These are phyloP conservation scores for Isotomurus palustris DNA, from an alignment of 2,888 invertebrate genomes.

Conservation along the genomic window DNA sequence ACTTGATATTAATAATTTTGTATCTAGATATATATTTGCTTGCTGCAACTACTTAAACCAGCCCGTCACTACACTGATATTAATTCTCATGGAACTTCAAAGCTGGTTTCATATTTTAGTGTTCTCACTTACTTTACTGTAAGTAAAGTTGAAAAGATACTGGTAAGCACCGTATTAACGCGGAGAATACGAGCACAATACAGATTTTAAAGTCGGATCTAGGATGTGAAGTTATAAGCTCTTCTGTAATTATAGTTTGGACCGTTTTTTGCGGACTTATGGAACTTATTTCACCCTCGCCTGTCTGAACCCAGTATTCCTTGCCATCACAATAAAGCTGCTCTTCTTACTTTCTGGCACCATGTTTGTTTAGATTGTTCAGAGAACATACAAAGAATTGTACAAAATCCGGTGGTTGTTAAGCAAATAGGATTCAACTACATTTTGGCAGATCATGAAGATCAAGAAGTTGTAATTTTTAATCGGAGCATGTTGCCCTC, in stretches of 20 bases:
- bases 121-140: constrained; percentile 87
- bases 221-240: too few relatives aligned
- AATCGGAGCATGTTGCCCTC: constrained; percentile 92
- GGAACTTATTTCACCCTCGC: constrained; percentile 92
- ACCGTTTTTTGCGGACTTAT: constrained; percentile 83
- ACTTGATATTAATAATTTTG: neutral
- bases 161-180: constrained; percentile 60
- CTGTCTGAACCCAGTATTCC: constrained; percentile 91
- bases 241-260: constrained; percentile 85
- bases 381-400: constrained; percentile 82
- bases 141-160: constrained; percentile 82
- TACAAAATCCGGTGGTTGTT: constrained; percentile 78
- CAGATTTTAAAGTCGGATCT: too few relatives aligned
- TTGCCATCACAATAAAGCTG: constrained; percentile 92
- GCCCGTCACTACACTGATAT: constrained; percentile 83
- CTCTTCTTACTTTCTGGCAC: constrained; percentile 87
- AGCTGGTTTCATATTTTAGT: constrained; percentile 87
- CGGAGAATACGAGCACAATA: too few relatives aligned
- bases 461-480: constrained; percentile 89
- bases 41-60: constrained; percentile 61
- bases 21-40: constrained; percentile 42
- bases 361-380: constrained; percentile 87
- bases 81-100: constrained; percentile 81
- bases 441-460: constrained; percentile 95
- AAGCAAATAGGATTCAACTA: constrained; percentile 96